Conservation (phyloP, 2,113 vertebrate genomes). For the Ophiodon elongatus region DNA sequence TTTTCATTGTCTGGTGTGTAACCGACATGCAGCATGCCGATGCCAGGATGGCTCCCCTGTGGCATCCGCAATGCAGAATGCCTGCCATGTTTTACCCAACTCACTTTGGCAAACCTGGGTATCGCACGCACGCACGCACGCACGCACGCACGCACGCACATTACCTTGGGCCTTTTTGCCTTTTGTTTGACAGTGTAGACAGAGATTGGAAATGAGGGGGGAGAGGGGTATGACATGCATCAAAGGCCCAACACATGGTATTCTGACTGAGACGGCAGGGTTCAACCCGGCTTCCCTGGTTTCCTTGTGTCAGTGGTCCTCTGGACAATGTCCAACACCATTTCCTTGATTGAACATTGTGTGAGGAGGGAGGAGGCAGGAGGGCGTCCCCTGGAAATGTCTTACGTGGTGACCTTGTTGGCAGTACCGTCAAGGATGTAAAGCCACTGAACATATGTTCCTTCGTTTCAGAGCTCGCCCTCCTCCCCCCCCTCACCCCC, state of each 20-base stretch:
- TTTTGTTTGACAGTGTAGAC: background rate
- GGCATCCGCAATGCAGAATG: slow-evolving; percentile 38
- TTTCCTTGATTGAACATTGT: slow-evolving; percentile 49
- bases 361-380: background rate
- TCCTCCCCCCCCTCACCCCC: background rate
- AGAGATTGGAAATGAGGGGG: background rate
- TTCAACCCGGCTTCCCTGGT: background rate
- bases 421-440: slow-evolving; percentile 18
- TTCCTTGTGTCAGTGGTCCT: slow-evolving; percentile 22
- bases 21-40: slow-evolving; percentile 48
- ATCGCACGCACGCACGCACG: slow-evolving; percentile 19
- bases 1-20: slow-evolving; percentile 68
- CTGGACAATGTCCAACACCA: slow-evolving; percentile 58
- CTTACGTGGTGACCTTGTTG: slow-evolving; percentile 49
- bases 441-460: slow-evolving; percentile 51
- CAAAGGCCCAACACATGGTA: background rate
- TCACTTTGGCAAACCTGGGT: slow-evolving; percentile 35
- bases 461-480: background rate
- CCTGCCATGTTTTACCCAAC: slow-evolving; percentile 41
- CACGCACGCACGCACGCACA: too few species aligned
- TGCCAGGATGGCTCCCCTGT: slow-evolving; percentile 62
- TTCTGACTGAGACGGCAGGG: slow-evolving; percentile 3
- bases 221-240: background rate
- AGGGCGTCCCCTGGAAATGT: background rate
- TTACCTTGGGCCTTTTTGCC: background rate